These are phyloP conservation scores for Arctocebus calabarensis DNA, from an alignment of 2,797 vertebrate species.

Conservation along the genomic window DNA sequence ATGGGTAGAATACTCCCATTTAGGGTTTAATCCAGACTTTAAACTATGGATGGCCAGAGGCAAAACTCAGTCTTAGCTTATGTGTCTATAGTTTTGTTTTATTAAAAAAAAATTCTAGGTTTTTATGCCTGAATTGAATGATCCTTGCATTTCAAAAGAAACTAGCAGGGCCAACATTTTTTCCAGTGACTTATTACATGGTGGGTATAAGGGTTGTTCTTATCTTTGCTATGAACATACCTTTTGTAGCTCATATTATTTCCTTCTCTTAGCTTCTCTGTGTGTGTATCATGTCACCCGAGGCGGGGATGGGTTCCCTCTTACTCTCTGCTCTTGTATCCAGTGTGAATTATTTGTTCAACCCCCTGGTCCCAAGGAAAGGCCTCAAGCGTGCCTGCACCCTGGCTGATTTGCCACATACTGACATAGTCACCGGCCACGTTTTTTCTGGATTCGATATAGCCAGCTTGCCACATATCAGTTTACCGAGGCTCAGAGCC, in stretches of 20 bases:
- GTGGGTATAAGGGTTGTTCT: rapidly evolving
- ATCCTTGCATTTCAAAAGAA: neutral
- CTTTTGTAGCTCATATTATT: neutral
- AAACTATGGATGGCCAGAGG: neutral
- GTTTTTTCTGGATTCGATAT: neutral
- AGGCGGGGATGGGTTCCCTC: neutral
- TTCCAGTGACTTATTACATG: neutral
- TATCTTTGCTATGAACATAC: neutral
- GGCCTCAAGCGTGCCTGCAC: neutral
- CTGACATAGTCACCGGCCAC: neutral
- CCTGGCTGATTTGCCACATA: neutral
- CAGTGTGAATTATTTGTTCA: neutral
- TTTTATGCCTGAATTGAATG: neutral
- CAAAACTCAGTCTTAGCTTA: neutral
- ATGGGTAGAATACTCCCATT: neutral
- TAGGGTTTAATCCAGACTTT: neutral
- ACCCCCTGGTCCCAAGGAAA: neutral
- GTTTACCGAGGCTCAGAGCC: neutral
- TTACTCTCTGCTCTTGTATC: rapidly evolving
- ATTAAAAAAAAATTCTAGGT: neutral
- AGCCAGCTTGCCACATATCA: neutral
- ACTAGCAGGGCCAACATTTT: neutral
- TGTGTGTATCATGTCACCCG: rapidly evolving
- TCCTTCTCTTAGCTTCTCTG: neutral
- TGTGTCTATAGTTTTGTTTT: neutral